Conservation (phyloP, 2,113 vertebrate genomes). For the Otus sunia region DNA sequence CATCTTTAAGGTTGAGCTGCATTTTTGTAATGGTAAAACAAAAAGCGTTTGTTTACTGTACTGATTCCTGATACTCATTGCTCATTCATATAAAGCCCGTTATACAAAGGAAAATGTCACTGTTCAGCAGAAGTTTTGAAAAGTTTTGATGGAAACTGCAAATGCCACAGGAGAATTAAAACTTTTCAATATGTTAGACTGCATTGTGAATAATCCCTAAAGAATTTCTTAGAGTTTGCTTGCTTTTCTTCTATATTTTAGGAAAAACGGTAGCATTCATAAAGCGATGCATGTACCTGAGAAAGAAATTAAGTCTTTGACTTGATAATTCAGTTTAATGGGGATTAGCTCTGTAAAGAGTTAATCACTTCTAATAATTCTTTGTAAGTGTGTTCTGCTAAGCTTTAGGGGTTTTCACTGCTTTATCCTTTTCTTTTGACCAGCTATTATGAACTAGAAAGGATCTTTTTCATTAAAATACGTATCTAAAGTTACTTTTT, state of each 20-base stretch:
- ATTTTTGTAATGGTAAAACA: not conserved
- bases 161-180: not conserved
- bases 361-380: not conserved
- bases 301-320: not conserved
- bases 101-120: not conserved
- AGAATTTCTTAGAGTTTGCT: not conserved
- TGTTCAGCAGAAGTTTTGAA: not conserved
- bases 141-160: not conserved
- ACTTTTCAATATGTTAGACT: not conserved
- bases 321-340: not conserved
- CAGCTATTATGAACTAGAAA: not conserved
- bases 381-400: not conserved
- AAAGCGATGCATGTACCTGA: not conserved
- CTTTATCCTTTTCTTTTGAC: slow-evolving; percentile 16
- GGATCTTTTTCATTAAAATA: slow-evolving; percentile 12
- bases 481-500: not conserved
- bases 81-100: not conserved
- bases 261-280: not conserved
- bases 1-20: not conserved
- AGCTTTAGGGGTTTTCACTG: not conserved
- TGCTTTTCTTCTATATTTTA: not conserved
- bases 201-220: not conserved
- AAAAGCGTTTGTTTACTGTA: not conserved
- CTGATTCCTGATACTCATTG: not conserved
- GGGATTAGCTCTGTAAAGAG: slow-evolving; percentile 1